phyloP scores from a whole-genome alignment of 2,797 vertebrate species.

The Neosilurus hyrtlii region DNA sequence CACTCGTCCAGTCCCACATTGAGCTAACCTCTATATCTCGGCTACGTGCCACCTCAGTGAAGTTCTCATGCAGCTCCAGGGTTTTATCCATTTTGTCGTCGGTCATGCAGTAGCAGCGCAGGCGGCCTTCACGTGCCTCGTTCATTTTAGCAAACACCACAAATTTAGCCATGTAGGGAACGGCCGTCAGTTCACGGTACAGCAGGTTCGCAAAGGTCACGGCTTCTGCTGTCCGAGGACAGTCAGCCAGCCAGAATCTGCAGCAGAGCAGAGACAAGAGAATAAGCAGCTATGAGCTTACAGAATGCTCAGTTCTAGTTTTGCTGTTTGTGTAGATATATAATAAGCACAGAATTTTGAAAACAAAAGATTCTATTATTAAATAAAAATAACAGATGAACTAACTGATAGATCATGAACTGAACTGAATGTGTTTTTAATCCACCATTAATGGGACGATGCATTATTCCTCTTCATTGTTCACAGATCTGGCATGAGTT shows the following conservation, averaged over 20 bases:
- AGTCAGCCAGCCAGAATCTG: constrained; percentile 98
- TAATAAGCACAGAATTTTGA: neutral
- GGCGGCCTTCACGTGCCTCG: constrained; percentile 86
- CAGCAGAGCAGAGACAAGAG: neutral
- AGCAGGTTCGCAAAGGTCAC: constrained; percentile 91
- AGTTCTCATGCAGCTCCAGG: constrained; percentile 96
- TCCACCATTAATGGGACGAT: too few species aligned
- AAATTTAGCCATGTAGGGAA: constrained; percentile 98
- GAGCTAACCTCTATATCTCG: constrained; percentile 92
- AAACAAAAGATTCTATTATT: neutral
- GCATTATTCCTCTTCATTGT: neutral
- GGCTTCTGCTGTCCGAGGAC: constrained; percentile 91
- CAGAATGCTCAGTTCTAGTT: neutral
- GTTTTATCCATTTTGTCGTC: constrained; percentile 99
- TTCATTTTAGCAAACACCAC: constrained; percentile 99
- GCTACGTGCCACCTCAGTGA: constrained; percentile 93
- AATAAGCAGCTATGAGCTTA: neutral
- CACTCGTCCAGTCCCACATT: neutral
- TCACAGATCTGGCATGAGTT: neutral
- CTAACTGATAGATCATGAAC: neutral
- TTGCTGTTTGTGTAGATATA: neutral
- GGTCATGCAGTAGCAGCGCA: constrained; percentile 98
- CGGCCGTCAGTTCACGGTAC: constrained; percentile 89
- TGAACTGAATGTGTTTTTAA: neutral
- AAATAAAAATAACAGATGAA: neutral